Base-by-base conservation (phyloP, 2,797 vertebrate genomes). In the Poecilia velifera region DNA sequence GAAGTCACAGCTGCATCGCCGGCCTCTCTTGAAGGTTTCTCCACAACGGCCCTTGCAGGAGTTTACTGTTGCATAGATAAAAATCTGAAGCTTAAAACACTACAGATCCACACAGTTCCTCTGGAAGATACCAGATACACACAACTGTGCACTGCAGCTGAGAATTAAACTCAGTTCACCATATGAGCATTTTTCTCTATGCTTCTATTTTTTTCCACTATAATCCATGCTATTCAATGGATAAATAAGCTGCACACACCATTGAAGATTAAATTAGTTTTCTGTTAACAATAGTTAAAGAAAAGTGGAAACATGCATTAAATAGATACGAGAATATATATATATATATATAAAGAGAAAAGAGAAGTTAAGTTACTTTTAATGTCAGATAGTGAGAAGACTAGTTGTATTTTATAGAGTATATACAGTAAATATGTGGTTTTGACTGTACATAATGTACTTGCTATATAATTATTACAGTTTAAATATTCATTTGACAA, bases 11-110 rank as follows among this genome's bases (percentile, higher is more conserved):
- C 93, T 96, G 7, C 98, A 99, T 71, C 79, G 82, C 39, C 95
- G 94, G 14, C 98, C 98, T 87, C 98, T 93, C 45, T 88, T 90
- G 49, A 97, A 98, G 74, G 18, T 0, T 87, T 99, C 98, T 1
- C 96, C 97, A 90, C 98, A 99, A 8, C 97, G 97, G 25, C 98
- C 98, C 92, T 91, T 95, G 88, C 98, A 99, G 1, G 98, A 99
- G 84, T 84, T 73, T 14, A 93, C 97, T 99, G 92, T 66, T 12
- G 76, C 28, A 84, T 57, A 31, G 31, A 31, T 31, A 85, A 73
- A 78, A 47, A 78, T n/a, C 25, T n/a, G 41, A 28, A 76, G 34
- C 6, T 39, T 49, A 76, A 20, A 76, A 12, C 18, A 51, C 28
- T 71, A 55, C 20, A 73, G 9, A 41, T 31, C 4, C 53, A 55